Evolutionary conservation across 2,888 invertebrate species (phyloP).

Genomic region (Helicoverpa assulta): DNA sequence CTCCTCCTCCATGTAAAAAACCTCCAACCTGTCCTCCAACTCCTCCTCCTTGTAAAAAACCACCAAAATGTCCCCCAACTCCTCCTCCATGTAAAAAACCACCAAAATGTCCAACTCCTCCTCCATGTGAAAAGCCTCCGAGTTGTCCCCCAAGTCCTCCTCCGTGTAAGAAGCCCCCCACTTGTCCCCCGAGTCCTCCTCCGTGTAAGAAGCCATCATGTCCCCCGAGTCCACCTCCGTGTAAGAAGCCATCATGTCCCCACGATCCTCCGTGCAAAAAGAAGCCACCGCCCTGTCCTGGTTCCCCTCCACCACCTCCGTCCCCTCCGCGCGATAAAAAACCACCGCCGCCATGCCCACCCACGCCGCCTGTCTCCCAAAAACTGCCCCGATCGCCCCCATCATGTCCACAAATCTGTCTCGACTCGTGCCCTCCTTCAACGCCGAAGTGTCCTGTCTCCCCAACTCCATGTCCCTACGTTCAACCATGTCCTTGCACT

Average conservation of each 20-base stretch:
- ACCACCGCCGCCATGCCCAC: not conserved
- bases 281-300: not conserved
- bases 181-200: slow-evolving; percentile 5
- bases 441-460: slow-evolving; percentile 14
- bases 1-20: not conserved
- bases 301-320: no score
- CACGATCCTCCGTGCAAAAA: no score
- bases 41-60: slow-evolving; percentile 5
- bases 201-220: slow-evolving; percentile 1
- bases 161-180: not conserved
- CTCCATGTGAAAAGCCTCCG: not conserved
- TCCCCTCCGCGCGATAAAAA: not conserved
- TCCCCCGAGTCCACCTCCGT: not conserved
- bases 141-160: slow-evolving; percentile 9
- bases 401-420: not conserved
- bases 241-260: not conserved
- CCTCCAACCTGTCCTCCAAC: slow-evolving; percentile 10
- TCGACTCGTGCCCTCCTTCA: slow-evolving; percentile 1
- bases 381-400: not conserved
- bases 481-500: not conserved
- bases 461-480: not conserved
- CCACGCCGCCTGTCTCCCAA: not conserved
- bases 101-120: not conserved
- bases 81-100: slow-evolving; percentile 8
- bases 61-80: not conserved